A percentile compares a stretch with the other conserved stretches of the same genome.
Evolutionary conservation across 2,888 invertebrate genomes (phyloP).

Genomic region (Oasisia sp.): DNA sequence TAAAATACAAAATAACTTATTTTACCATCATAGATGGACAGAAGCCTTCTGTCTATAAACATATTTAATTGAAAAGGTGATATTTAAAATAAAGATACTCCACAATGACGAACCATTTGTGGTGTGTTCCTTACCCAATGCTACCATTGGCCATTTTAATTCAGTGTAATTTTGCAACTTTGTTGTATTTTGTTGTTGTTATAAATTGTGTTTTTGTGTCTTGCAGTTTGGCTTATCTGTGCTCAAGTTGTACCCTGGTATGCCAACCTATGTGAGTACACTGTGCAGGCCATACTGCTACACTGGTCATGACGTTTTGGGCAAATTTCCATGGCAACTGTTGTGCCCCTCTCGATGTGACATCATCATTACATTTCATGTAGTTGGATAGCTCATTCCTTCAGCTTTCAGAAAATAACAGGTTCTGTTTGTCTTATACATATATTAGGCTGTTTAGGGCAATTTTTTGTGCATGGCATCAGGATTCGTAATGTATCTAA

Average conservation of each 20-base stretch:
- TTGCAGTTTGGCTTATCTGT: background rate
- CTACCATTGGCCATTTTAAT: background rate
- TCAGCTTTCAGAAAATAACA: no score
- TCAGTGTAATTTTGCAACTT: no score
- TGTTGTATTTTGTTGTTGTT: background rate
- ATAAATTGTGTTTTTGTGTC: background rate
- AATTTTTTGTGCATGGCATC: no score
- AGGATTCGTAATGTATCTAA: no score
- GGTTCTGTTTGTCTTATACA: no score
- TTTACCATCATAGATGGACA: background rate
- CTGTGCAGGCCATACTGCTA: background rate
- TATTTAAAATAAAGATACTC: background rate
- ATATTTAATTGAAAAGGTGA: background rate
- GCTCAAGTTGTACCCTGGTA: background rate
- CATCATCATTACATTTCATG: no score
- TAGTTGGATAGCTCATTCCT: no score
- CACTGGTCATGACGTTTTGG: background rate
- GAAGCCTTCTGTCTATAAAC: background rate
- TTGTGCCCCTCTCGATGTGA: no score
- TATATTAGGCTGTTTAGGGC: no score
- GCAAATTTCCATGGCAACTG: no score
- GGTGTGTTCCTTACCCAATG: background rate
- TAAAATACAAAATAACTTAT: background rate
- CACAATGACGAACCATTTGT: background rate
- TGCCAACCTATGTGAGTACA: background rate